These are phyloP conservation scores for Sminthopsis crassicaudata DNA, from an alignment of 2,113 vertebrate genomes.

Conservation along the genomic window DNA sequence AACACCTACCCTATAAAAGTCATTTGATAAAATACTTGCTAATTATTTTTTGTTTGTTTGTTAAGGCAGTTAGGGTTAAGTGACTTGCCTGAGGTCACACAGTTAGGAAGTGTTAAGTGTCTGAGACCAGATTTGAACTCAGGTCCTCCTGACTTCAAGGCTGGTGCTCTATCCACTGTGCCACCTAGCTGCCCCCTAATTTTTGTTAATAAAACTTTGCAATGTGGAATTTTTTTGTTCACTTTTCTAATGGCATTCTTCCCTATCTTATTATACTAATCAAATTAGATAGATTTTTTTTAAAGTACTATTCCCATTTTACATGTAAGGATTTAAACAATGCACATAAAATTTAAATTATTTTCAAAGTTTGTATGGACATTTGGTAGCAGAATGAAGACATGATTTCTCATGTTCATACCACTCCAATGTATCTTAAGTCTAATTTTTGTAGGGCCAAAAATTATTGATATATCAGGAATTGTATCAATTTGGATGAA, in stretches of 20 bases:
- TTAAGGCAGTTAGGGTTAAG: no score
- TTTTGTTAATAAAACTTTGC: conserved; percentile 50
- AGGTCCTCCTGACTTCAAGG: no score
- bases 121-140: no score
- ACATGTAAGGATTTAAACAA: conserved; percentile 21
- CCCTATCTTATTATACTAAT: conserved; percentile 34
- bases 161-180: no score
- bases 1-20: neutral
- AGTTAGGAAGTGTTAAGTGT: no score
- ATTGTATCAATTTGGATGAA: neutral
- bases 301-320: neutral
- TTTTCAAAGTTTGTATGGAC: neutral
- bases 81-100: no score
- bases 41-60: neutral
- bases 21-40: conserved; percentile 2
- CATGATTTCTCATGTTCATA: neutral
- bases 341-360: neutral
- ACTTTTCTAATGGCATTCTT: conserved; percentile 39
- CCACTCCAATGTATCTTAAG: neutral
- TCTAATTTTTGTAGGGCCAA: neutral
- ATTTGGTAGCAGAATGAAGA: neutral
- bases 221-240: conserved; percentile 18
- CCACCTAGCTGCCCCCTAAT: no score
- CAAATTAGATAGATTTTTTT: neutral
- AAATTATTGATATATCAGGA: neutral